These are phyloP conservation scores for Mystacides longicornis DNA, from an alignment of 2,888 invertebrate species.

Conservation along the genomic window DNA sequence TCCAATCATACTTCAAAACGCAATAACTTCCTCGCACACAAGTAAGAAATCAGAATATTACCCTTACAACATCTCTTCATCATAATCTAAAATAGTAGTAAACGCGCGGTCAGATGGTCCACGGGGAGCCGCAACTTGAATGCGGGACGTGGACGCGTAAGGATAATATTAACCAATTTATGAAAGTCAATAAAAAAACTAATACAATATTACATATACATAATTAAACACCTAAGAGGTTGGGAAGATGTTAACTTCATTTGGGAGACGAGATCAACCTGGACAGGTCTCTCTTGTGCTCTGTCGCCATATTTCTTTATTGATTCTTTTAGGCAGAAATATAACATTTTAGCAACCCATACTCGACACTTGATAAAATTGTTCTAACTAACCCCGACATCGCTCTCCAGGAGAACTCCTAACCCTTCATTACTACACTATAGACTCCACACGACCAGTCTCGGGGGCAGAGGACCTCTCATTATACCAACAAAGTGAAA, in stretches of 20 bases:
- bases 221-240: constrained; percentile 12
- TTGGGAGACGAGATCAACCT: constrained; percentile 1
- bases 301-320: neutral
- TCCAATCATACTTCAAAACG: constrained; percentile 19
- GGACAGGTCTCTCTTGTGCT: neutral
- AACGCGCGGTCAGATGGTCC: too few species aligned
- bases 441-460: too few species aligned
- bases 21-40: constrained; percentile 3
- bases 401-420: too few species aligned
- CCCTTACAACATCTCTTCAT: constrained; percentile 9
- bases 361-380: constrained; percentile 23
- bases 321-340: constrained; percentile 2
- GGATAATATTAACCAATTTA: constrained; percentile 13
- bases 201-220: constrained; percentile 14
- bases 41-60: constrained; percentile 9
- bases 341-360: constrained; percentile 11
- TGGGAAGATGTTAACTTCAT: constrained; percentile 14
- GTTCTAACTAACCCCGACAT: too few species aligned
- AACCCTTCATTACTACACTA: too few species aligned
- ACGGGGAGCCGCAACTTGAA: too few species aligned
- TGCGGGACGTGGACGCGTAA: too few species aligned
- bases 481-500: too few species aligned
- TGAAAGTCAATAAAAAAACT: constrained; percentile 17
- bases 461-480: too few species aligned
- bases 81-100: neutral